A percentile compares a stretch with the other conserved stretches of the same genome.
Evolutionary conservation across 92 coral and sea anemone genomes (phyloP).

Genomic region (Epizoanthus rinbou): DNA sequence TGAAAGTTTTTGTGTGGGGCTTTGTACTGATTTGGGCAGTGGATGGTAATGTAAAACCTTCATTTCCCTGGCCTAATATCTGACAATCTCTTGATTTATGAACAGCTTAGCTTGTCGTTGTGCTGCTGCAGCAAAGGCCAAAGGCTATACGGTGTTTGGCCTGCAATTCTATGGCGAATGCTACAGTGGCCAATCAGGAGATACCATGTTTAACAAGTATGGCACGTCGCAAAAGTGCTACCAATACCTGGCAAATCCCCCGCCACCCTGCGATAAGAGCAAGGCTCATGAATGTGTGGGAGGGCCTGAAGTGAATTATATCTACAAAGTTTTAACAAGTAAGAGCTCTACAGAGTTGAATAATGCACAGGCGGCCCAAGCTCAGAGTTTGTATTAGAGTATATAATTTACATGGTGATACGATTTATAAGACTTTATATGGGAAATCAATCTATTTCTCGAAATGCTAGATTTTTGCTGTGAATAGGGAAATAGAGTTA

Average conservation of each 20-base stretch:
- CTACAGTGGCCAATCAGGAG: neutral
- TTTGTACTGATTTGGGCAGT: no score
- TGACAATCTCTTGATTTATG: no score
- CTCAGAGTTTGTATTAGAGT: no score
- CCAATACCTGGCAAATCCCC: neutral
- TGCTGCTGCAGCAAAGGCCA: constrained; percentile 16
- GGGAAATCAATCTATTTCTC: no score
- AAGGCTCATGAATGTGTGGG: constrained; percentile 52
- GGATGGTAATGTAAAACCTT: no score
- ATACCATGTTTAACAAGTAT: constrained; percentile 5
- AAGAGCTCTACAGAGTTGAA: neutral
- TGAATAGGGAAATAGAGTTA: no score
- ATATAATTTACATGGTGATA: no score
- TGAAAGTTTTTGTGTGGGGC: no score
- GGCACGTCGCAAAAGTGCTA: neutral
- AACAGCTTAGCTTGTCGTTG: constrained; percentile 30
- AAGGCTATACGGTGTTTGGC: constrained; percentile 14
- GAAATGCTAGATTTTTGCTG: no score
- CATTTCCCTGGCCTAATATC: no score
- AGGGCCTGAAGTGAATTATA: constrained; percentile 42
- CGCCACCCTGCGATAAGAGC: constrained; percentile 47
- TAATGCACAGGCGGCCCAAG: no score
- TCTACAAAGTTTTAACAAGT: constrained; percentile 25
- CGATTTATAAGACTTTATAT: no score
- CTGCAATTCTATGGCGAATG: constrained; percentile 25